Conservation (phyloP, 2,888 invertebrate genomes). For the Abrostola triplasia region DNA sequence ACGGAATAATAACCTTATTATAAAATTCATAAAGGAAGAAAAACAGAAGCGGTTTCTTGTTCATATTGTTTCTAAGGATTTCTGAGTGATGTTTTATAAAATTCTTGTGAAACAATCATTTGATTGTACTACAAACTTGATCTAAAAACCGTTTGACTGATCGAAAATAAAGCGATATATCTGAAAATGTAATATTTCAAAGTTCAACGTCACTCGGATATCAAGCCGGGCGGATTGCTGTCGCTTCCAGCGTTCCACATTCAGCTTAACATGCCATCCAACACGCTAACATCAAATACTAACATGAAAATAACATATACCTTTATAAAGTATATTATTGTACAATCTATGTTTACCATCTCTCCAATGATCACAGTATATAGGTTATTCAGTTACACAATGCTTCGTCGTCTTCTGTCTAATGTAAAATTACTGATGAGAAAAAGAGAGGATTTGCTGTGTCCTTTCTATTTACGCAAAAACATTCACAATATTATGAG, state of each 20-base stretch:
- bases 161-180: constrained; percentile 23
- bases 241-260: constrained; percentile 28
- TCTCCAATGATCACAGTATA: too few relatives aligned
- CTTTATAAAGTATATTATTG: not conserved
- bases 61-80: too few relatives aligned
- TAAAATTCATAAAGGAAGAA: constrained; percentile 18
- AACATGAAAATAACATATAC: constrained; percentile 28
- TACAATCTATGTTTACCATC: too few relatives aligned
- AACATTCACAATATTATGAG: too few relatives aligned
- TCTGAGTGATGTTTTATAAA: not conserved
- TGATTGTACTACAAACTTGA: not conserved
- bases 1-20: constrained; percentile 28
- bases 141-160: constrained; percentile 4
- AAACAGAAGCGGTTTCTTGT: not conserved
- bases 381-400: too few relatives aligned
- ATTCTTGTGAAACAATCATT: too few relatives aligned
- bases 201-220: constrained; percentile 42
- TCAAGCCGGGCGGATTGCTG: constrained; percentile 33
- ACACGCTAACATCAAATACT: constrained; percentile 23
- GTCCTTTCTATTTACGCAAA: too few relatives aligned
- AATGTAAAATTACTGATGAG: too few relatives aligned
- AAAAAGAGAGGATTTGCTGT: too few relatives aligned
- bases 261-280: constrained; percentile 9
- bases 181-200: constrained; percentile 28
- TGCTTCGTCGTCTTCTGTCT: too few relatives aligned